phyloP scores from a whole-genome alignment of 1,140 invertebrate genomes.

The Papilio machaon region DNA sequence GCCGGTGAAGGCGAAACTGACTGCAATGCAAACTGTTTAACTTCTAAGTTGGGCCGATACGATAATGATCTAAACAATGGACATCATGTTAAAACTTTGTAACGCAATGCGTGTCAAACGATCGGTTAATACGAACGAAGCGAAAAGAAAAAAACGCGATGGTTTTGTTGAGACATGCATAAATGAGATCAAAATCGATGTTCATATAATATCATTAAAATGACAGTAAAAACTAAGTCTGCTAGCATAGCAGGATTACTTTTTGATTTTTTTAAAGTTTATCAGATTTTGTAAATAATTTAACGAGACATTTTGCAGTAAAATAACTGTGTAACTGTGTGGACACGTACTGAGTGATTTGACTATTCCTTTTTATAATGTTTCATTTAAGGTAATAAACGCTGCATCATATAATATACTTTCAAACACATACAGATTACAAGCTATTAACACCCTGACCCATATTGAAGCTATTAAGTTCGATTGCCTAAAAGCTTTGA shows the following conservation, averaged over 20 bases:
- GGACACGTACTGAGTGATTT: neutral
- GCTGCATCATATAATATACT: neutral
- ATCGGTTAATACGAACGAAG: neutral
- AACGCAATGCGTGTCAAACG: neutral
- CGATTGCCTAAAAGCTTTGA: slow-evolving; percentile 52
- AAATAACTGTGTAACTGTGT: neutral
- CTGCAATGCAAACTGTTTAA: slow-evolving; percentile 61
- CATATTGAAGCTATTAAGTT: slow-evolving; percentile 40
- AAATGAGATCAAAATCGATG: neutral
- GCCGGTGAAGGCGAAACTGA: slow-evolving; percentile 64
- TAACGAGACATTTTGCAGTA: neutral
- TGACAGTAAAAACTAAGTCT: too few species aligned
- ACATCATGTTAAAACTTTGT: slow-evolving; percentile 6
- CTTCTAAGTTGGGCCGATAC: slow-evolving; percentile 29
- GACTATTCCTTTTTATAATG: neutral
- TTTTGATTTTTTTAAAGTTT: too few species aligned
- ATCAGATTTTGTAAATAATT: too few species aligned
- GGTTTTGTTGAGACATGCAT: neutral
- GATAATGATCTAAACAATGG: slow-evolving; percentile 21
- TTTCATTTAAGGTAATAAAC: neutral
- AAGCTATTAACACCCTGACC: slow-evolving; percentile 43
- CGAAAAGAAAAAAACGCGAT: neutral
- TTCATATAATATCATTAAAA: too few species aligned
- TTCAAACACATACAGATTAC: neutral
- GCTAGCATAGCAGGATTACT: too few species aligned